phyloP scores from a whole-genome alignment of 1,140 invertebrate species.

The Saxidomus purpurata region DNA sequence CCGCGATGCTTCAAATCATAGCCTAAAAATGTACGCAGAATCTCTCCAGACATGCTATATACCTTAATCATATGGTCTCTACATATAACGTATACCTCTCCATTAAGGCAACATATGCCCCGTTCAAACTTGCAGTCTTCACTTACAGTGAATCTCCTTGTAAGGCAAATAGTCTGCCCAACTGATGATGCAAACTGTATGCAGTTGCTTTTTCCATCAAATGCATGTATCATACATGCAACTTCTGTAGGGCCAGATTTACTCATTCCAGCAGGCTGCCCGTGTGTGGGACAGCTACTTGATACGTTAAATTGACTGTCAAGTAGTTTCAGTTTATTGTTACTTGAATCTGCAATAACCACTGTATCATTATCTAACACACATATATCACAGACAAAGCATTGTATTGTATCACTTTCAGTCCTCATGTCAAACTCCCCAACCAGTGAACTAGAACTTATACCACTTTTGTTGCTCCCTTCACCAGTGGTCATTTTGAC shows the following conservation, averaged over 20 bases:
- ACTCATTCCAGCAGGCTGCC: not conserved
- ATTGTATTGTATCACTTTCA: not conserved
- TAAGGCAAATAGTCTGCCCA: not conserved
- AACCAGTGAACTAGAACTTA: not conserved
- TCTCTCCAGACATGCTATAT: not conserved
- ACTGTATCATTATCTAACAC: not conserved
- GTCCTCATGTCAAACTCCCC: not conserved
- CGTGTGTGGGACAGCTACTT: not conserved
- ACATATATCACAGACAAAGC: not conserved
- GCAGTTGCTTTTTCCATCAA: not conserved
- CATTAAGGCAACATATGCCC: not conserved
- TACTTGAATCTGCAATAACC: not conserved
- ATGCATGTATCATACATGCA: not conserved
- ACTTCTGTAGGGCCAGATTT: not conserved
- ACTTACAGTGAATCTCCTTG: not conserved
- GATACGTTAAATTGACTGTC: not conserved
- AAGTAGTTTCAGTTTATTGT: not conserved
- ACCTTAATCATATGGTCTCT: not conserved
- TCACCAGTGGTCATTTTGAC: too few species aligned
- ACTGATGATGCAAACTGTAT: not conserved
- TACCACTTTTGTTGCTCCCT: too few species aligned
- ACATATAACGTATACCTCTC: not conserved
- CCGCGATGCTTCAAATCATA: not conserved
- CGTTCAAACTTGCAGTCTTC: not conserved
- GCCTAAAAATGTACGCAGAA: not conserved